Percentiles rank a stretch among this genome's conserved stretches.
phyloP scores from a whole-genome alignment of 2,888 invertebrate genomes.

The Sinodicranocentrus sp. region DNA sequence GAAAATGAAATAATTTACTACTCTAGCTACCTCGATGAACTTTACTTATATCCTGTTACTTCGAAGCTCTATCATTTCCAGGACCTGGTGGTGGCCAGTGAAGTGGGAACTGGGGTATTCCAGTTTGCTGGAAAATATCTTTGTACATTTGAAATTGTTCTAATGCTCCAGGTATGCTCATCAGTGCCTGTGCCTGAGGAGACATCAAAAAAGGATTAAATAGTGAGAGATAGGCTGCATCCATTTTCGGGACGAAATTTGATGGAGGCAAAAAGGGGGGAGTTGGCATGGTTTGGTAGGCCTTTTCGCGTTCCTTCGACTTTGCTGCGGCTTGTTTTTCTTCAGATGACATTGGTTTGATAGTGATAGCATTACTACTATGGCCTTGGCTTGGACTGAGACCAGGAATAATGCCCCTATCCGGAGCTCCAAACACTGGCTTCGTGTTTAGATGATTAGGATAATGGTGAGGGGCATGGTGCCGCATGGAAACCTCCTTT shows the following conservation, averaged over 20 bases:
- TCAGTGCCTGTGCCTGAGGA: slow-evolving; percentile 65
- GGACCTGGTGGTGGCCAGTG: slow-evolving; percentile 68
- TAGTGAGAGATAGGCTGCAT: slow-evolving; percentile 70
- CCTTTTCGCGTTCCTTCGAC: slow-evolving; percentile 54
- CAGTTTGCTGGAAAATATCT: slow-evolving; percentile 78
- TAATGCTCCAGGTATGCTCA: slow-evolving; percentile 79
- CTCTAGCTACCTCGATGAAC: no score
- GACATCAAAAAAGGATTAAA: slow-evolving; percentile 71
- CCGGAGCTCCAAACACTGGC: slow-evolving; percentile 46
- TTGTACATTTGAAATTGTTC: slow-evolving; percentile 81
- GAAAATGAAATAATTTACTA: no score
- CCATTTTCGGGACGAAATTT: slow-evolving; percentile 70
- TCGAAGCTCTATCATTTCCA: slow-evolving; percentile 64
- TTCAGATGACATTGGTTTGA: slow-evolving; percentile 53
- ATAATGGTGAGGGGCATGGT: slow-evolving; percentile 49
- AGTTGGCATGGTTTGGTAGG: slow-evolving; percentile 50
- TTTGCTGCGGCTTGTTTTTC: slow-evolving; percentile 40
- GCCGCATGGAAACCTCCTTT: slow-evolving; percentile 49
- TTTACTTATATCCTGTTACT: slow-evolving; percentile 18
- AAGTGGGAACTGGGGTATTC: slow-evolving; percentile 66
- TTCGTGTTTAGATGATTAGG: slow-evolving; percentile 55
- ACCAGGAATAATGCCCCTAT: slow-evolving; percentile 56
- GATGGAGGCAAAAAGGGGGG: slow-evolving; percentile 47
- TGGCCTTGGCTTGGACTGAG: slow-evolving; percentile 51
- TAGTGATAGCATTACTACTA: slow-evolving; percentile 47